phyloP scores from a whole-genome alignment of 2,113 vertebrate genomes.

The Agapornis roseicollis region DNA sequence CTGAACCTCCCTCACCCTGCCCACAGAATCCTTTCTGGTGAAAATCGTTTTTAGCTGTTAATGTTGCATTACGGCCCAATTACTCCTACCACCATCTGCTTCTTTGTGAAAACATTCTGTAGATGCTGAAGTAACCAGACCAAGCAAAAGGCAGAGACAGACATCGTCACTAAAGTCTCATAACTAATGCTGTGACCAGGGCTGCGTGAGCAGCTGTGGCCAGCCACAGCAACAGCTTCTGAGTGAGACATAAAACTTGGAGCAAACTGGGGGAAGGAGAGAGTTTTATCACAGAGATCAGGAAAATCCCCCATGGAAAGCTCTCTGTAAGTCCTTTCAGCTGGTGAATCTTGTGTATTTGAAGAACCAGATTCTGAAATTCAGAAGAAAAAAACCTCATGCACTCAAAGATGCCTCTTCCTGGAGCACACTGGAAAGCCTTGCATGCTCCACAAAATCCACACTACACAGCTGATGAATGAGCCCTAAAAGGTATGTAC shows the following conservation, averaged over 20 bases:
- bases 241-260: background rate
- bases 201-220: conserved; percentile 15
- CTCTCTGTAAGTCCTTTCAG: background rate
- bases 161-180: conserved; percentile 3
- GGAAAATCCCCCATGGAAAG: background rate
- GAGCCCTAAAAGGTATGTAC: background rate
- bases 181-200: conserved; percentile 9
- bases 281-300: background rate
- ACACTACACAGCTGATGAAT: background rate
- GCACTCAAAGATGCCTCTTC: background rate
- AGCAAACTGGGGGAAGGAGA: background rate
- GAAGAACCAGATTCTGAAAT: background rate
- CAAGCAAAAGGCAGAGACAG: conserved; percentile 56
- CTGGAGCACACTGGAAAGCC: background rate
- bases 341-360: background rate
- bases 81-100: conserved; percentile 67
- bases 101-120: conserved; percentile 70
- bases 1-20: conserved; percentile 22
- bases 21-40: conserved; percentile 26
- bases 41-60: conserved; percentile 42
- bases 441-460: background rate
- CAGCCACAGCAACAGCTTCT: background rate
- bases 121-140: conserved; percentile 56
- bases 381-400: background rate
- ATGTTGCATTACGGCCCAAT: conserved; percentile 55